Conservation (phyloP, 2,888 invertebrate species). For the Lasioglossum figueresi region DNA sequence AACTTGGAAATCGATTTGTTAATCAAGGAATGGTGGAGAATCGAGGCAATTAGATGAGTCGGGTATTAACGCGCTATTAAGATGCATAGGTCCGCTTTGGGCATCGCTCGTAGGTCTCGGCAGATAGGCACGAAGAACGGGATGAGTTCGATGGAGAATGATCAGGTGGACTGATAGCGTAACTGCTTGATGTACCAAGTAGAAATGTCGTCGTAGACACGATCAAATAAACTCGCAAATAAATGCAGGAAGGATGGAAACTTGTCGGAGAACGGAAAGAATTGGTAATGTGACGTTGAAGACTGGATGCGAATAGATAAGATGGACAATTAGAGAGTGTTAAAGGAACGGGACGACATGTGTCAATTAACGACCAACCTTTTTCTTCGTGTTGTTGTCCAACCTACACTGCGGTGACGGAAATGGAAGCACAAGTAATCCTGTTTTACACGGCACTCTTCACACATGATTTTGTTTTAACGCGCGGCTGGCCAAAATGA, state of each 20-base stretch:
- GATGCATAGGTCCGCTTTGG: constrained; percentile 33
- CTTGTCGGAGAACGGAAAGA: background rate
- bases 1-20: background rate
- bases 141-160: constrained; percentile 22
- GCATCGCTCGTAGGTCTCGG: constrained; percentile 14
- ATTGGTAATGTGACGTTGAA: background rate
- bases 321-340: constrained; percentile 14
- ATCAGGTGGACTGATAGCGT: constrained; percentile 32
- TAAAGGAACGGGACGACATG: constrained; percentile 13
- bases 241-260: constrained; percentile 1
- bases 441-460: background rate
- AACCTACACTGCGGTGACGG: background rate
- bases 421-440: background rate
- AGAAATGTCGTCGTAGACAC: constrained; percentile 17
- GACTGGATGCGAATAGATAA: constrained; percentile 23
- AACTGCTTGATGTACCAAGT: constrained; percentile 28
- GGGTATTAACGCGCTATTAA: constrained; percentile 51
- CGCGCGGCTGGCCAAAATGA: background rate
- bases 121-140: background rate
- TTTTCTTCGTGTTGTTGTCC: background rate
- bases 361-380: background rate
- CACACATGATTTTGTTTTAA: background rate
- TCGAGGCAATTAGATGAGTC: constrained; percentile 32
- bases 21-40: constrained; percentile 10
- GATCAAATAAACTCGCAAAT: constrained; percentile 13